Percentiles rank a stretch among this genome's conserved stretches.
Evolutionary conservation across 2,113 vertebrate species (phyloP).

Genomic region (Chaetodon auriga): DNA sequence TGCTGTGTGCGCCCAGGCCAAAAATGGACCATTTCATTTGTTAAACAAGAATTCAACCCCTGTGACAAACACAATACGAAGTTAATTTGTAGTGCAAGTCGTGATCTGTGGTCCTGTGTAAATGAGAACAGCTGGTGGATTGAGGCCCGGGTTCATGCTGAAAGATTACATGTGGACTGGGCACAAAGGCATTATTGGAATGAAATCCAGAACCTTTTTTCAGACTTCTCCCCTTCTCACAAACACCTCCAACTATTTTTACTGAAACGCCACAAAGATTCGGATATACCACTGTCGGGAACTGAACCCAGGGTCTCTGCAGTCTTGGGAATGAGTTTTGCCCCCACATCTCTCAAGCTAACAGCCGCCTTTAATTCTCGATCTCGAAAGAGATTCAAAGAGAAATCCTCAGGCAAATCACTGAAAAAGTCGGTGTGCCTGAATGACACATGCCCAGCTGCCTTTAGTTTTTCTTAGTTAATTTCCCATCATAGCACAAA

Average conservation of each 20-base stretch:
- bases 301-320: background rate
- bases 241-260: background rate
- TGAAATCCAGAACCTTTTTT: background rate
- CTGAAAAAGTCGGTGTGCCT: background rate
- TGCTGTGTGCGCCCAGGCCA: constrained; percentile 3
- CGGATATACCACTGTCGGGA: background rate
- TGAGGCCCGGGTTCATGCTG: background rate
- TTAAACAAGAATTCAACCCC: constrained; percentile 31
- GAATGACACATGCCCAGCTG: constrained; percentile 10
- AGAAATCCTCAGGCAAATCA: constrained; percentile 17
- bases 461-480: constrained; percentile 23
- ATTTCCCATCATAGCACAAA: constrained; percentile 29
- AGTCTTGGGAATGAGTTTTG: background rate
- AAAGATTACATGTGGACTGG: background rate
- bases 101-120: background rate
- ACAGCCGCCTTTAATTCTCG: constrained; percentile 5
- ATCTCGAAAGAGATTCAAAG: constrained; percentile 33
- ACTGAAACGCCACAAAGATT: background rate
- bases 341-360: background rate
- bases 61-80: constrained; percentile 9
- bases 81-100: constrained; percentile 32
- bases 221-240: background rate
- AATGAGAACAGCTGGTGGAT: background rate
- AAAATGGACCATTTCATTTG: constrained; percentile 16
- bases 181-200: background rate